Evolutionary conservation across 2,888 invertebrate species (phyloP), one percentile per base, ranked within the genome.

Genomic region (Eilema sororculum): DNA sequence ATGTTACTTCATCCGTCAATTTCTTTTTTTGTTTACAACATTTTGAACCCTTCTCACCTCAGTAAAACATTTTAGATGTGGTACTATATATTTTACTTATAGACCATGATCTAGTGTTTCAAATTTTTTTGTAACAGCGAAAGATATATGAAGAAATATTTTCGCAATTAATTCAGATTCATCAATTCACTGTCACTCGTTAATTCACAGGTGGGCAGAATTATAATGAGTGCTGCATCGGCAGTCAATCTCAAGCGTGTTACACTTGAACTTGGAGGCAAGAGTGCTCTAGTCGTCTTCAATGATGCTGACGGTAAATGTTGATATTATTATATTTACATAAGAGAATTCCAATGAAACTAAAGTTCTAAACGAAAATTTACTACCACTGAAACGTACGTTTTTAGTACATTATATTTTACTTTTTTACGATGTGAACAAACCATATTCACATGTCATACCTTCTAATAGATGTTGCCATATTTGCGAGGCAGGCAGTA

Each of bases 191-290:
- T 41, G 5, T 41, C 41, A 41, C 28, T 28, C 41, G 5, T 20
- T 46, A n/a, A 46, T 46, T 3, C 20, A 10, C 74, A 92, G 92
- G 89, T 92, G 16, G 92, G 92, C 3, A 90, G 89, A 37, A 95
- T 92, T 89, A 96, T 93, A 90, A 96, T 82, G 96, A 96, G 96
- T 84, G 97, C 97, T 24, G 97, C 98, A 8, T 97, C 97, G 8
- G 95, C 96, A 62, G 96, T 97, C 22, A 98, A 98, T 88, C 93
- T 98, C 73, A 99, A 98, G 89, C 96, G 97, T 65, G 96, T 98
- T 0, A 97, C 97, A 3, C 93, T 99, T 70, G 98, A 99, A 88
- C 95, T 98, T 67, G 98, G 98, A 67, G 98, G 98, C 83, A 99
- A 99, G 91, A 98, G 98, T 86, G 98, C 98, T 1, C 92, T 98